Evolutionary conservation across 2,797 vertebrate species (phyloP).

Genomic region (Phoxinus dragarum): DNA sequence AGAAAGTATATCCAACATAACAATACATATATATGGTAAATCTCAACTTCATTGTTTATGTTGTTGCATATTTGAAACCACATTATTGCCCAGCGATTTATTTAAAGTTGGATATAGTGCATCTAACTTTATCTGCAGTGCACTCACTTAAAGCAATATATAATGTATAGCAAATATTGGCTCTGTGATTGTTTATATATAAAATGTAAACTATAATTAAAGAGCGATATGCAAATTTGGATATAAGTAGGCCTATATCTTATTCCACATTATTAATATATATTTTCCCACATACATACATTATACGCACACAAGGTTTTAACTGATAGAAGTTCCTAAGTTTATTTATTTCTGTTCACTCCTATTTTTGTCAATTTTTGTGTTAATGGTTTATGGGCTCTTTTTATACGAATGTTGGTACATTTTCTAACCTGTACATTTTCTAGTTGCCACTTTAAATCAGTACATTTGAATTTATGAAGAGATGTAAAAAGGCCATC

Average conservation of each 20-base stretch:
- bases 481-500: neutral
- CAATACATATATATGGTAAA: neutral
- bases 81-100: neutral
- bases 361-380: neutral
- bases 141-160: no score
- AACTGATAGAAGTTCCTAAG: neutral
- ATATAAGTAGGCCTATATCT: neutral
- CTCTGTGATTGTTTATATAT: neutral
- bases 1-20: neutral
- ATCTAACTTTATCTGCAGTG: neutral
- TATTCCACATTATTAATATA: neutral
- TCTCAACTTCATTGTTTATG: neutral
- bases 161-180: neutral
- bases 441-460: neutral
- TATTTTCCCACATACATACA: neutral
- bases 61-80: neutral
- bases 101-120: neutral
- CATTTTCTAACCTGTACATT: neutral
- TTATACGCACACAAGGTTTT: neutral
- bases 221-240: no score
- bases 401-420: neutral
- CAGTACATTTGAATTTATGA: neutral
- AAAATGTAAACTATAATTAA: neutral
- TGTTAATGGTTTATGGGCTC: neutral
- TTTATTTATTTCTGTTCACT: neutral